These are phyloP conservation scores for Tetraneura akinire DNA, from an alignment of 1,140 invertebrate genomes.

Conservation along the genomic window DNA sequence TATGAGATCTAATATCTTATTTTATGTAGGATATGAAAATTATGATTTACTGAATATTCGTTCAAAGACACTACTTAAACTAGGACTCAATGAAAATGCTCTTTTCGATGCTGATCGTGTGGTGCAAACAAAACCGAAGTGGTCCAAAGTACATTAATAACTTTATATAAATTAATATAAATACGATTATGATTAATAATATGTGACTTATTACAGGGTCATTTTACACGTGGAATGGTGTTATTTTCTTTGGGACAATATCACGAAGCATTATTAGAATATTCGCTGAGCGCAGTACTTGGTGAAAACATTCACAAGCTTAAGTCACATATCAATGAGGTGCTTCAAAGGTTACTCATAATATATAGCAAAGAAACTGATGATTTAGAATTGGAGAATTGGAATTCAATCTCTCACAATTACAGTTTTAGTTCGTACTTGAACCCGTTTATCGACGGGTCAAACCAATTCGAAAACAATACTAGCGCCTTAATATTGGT, in stretches of 20 bases:
- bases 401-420: conserved; percentile 3
- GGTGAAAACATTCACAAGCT: conserved; percentile 57
- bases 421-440: conserved; percentile 33
- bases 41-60: conserved; percentile 71
- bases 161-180: not conserved
- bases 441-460: conserved; percentile 3
- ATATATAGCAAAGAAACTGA: conserved; percentile 15
- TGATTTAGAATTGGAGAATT: not conserved
- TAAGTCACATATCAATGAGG: conserved; percentile 12
- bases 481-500: not conserved
- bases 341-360: conserved; percentile 15
- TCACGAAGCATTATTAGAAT: conserved; percentile 70
- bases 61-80: conserved; percentile 67
- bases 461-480: not conserved
- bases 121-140: conserved; percentile 68
- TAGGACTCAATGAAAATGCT: conserved; percentile 69
- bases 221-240: conserved; percentile 68
- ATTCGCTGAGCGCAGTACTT: conserved; percentile 67
- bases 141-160: conserved; percentile 68
- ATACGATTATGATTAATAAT: not conserved
- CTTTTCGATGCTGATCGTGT: conserved; percentile 71
- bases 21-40: conserved; percentile 68
- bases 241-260: conserved; percentile 66
- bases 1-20: not conserved
- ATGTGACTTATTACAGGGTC: conserved; percentile 62